Evolutionary conservation across 1,140 invertebrate species (phyloP).

Genomic region (Danaus plexippus): DNA sequence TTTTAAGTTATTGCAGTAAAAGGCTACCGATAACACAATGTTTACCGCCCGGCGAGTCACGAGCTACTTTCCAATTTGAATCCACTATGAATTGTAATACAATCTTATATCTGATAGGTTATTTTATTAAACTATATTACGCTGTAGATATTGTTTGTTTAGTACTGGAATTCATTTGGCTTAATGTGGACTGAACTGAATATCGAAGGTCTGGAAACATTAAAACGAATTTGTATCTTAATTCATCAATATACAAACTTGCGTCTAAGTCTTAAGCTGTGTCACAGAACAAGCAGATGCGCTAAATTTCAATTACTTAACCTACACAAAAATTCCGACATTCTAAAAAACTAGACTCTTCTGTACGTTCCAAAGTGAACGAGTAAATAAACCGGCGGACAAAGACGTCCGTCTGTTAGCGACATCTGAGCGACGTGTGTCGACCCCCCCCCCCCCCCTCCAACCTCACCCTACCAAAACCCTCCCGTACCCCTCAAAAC

Average conservation of each 20-base stretch:
- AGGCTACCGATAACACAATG: conserved; percentile 14
- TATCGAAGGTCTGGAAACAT: too few relatives aligned
- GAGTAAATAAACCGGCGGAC: conserved; percentile 64
- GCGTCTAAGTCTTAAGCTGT: too few relatives aligned
- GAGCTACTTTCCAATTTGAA: conserved; percentile 12
- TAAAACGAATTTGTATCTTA: too few relatives aligned
- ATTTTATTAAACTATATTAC: too few relatives aligned
- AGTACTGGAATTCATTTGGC: too few relatives aligned
- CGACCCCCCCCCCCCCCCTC: conserved; percentile 30
- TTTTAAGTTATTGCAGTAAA: conserved; percentile 9
- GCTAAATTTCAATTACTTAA: not conserved
- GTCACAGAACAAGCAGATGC: too few relatives aligned
- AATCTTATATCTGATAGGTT: too few relatives aligned
- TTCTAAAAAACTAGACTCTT: conserved; percentile 38
- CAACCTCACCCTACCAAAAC: conserved; percentile 1
- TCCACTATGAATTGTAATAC: conserved; percentile 6
- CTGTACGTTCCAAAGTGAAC: conserved; percentile 42
- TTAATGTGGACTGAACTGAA: too few relatives aligned
- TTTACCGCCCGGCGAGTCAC: conserved; percentile 15
- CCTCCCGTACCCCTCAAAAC: conserved; percentile 30
- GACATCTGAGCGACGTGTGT: conserved; percentile 66
- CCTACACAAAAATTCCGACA: conserved; percentile 19
- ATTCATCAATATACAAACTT: too few relatives aligned
- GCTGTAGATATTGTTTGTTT: too few relatives aligned
- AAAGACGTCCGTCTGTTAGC: conserved; percentile 67